Evolutionary conservation across 2,797 vertebrate species (phyloP), one percentile per base, ranked within the genome.

Genomic region (Buceros bicornis): DNA sequence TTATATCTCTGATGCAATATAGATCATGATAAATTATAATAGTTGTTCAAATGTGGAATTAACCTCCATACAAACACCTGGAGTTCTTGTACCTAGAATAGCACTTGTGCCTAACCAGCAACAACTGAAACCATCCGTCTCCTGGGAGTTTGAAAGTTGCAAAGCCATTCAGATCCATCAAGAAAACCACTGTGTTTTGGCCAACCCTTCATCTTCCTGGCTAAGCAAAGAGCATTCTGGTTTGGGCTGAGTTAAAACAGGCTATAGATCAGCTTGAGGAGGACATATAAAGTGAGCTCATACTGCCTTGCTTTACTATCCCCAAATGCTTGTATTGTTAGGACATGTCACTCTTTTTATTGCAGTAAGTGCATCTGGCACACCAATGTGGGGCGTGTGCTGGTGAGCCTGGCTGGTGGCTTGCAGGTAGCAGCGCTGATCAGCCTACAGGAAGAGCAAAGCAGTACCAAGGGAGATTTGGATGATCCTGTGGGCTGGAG

Each of bases 351-450:
- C 33, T 88, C 28, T 10, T 51, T 57, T 40, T 58, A 40, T 9
- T 6, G 3, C 40, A 60, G 37, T 16, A 47, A 69, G 16, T 31
- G 54, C 20, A 3, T 10, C 50, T 31, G 53, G 15, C 25, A 5
- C 42, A 53, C 0, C 43, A 57, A 50, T 4, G 8, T 31, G 8
- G 51, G 47, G 31, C 60, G 9, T 1, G 2, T 71, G 65, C 29
- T 25, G 22, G 53, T 5, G 35, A 81, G 13, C 53, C 62, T 43
- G 72, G 45, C 17, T 42, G 47, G 8, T 17, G 42, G 51, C 51
- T 64, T 2, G 2, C n/a, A n/a, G 15, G 8, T 4, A 9, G 24
- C 20, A n/a, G 58, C 26, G 48, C 17, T 33, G 20, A 2, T 45
- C 57, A 45, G 58, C 25, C 33, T 18, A 2, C 31, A 64, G 67